Evolutionary conservation across 2,888 invertebrate species (phyloP), one percentile per base, ranked within the genome.

Genomic region (Dryomyza anilis): DNA sequence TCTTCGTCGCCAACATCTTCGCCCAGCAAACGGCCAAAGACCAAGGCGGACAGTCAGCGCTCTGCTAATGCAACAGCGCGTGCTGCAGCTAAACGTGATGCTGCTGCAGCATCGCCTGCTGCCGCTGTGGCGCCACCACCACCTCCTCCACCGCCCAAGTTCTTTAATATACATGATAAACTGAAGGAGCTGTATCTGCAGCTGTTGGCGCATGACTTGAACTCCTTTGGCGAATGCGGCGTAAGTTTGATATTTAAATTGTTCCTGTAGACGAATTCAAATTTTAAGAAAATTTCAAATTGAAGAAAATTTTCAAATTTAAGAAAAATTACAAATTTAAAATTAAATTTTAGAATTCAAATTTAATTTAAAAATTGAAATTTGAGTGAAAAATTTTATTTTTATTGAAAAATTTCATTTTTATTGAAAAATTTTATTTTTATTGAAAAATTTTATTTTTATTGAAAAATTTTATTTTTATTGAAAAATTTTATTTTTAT

Each of bases 81-180:
- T n/a, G n/a, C n/a, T n/a, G 46, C 39, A 2, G 23, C 30, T 23
- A n/a, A n/a, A 55, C 46, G 58, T 27, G 19, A 46, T 33, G 36
- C 39, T 12, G 33, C 39, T 19, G 16, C 59, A 14, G 33, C 48
- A 14, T 46, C 48, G 1, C 21, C 50, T 39, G n/a, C 50, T 23
- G 46, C 39, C 2, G 23, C 30, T 23, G 55, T 30, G 2, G 12
- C 55, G 2, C 45, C 57, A 12, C 36, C 57, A 30, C 6, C 60
- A 19, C 21, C 30, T 23, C 33, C 39, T 14, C 67, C 71, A 27
- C 60, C 68, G 45, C 63, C 76, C 46, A 76, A 78, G 69, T 81
- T 78, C 72, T 77, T 83, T 56, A 81, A 82, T 71, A 77, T 83
- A 66, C 79, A 83, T 70, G 83, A 83, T 55, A 82, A 81, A 71